Base-by-base conservation (phyloP, 1,140 invertebrate genomes). In the Calliphora vicina region DNA sequence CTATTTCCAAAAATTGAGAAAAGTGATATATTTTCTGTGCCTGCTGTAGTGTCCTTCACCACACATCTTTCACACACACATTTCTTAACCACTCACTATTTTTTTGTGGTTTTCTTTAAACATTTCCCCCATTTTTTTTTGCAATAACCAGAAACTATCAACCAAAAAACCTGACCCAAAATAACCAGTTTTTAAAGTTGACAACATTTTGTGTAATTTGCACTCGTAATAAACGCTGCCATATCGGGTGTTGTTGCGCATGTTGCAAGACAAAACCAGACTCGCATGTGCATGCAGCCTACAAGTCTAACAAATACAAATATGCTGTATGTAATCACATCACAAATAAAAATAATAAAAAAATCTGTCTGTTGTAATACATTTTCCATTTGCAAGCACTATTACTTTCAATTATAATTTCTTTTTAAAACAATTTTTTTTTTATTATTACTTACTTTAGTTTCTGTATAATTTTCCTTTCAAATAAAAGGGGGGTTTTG, bases 161-260 rank as follows among this genome's bases (percentile, higher is more conserved):
- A 35, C 35, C 35, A 67, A 6, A 67, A 67, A 67, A 67, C 61
- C 61, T 67, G 61, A 67, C 61, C 61, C n/a, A 67, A 23, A 67
- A 67, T 67, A 67, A 67, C 61, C 23, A 20, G 61, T 67, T 67
- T 67, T 5, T 35, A 2, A 35, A 8, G 35, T 67, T 67, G 61
- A 20, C 61, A 67, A 67, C 61, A 25, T 67, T 67, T 67, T 67
- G 61, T 67, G 61, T 67, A 67, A 67, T 67, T 23, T 67, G 23
- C 61, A 67, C 61, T 67, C 61, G 61, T 67, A 67, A 67, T 67
- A 67, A 9, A 57, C 4, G 13, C 50, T 57, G 8, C 50, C 6
- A n/a, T n/a, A n/a, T n/a, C 17, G 4, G 1, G 13, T 61, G 12
- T n/a, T 61, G 61, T 20, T 8, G 10, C 35, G 10, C 35, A 5